Evolutionary conservation across 2,888 invertebrate species (phyloP), one percentile per base, ranked within the genome.

Genomic region (Tinea pellionella): DNA sequence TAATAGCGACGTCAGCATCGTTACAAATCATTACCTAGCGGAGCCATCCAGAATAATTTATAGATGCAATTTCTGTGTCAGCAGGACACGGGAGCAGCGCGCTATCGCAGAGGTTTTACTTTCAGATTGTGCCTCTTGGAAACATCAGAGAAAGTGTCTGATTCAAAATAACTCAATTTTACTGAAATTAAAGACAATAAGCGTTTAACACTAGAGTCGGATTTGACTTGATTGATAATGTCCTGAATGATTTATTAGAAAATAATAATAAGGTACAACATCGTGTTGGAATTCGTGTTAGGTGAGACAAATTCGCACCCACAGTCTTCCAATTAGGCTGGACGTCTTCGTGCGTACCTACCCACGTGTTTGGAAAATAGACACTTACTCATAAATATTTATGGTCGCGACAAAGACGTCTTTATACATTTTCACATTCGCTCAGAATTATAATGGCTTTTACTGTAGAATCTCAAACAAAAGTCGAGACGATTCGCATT

Each of bases 91-190:
- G 75, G 63, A 79, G 77, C 78, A 68, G 77, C 78, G 78, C 78
- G 75, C 77, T 69, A 74, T 78, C 80, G 78, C 82, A 82, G 84
- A 82, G 82, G 83, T 86, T 87, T 86, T 86, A 86, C 86, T 87
- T 87, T 87, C 87, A 81, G 82, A 73, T 74, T 76, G 77, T 79
- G 78, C 81, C 84, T 80, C 76, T 78, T 78, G 80, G 78, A 84
- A 84, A 83, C 81, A 79, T 83, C 83, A 80, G 86, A 84, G 85
- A 86, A 87, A 86, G 84, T 87, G 82, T 83, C 81, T 1, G 30
- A 19, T 41, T 11, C n/a, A 16, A 13, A 29, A 57, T 60, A 57
- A 53, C n/a, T 19, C 24, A 47, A 47, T 16, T 47, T 47, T 61
- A 61, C 61, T 47, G 47, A 61, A 58, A 13, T 16, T 15, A 6